Evolutionary conservation across 2,797 vertebrate genomes (phyloP).

Genomic region (Chromobotia macracanthus): DNA sequence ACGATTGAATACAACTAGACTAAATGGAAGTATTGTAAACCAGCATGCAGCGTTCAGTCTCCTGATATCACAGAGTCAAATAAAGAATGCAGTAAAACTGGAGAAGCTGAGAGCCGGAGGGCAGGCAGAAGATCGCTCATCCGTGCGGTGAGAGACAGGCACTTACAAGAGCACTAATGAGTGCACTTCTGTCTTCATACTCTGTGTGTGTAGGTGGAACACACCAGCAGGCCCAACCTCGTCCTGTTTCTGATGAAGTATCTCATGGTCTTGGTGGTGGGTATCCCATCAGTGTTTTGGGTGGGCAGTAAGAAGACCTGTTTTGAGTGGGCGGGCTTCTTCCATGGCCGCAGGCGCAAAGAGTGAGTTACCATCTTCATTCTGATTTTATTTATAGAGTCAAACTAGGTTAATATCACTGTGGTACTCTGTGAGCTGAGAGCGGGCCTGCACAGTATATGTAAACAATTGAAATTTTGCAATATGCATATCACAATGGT

Average conservation of each 20-base stretch:
- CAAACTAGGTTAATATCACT: too few relatives aligned
- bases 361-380: slow-evolving; percentile 79
- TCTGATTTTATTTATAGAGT: too few relatives aligned
- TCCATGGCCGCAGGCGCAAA: slow-evolving; percentile 76
- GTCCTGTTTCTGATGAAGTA: slow-evolving; percentile 95
- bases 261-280: slow-evolving; percentile 93
- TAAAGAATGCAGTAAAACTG: background rate
- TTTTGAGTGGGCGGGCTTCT: slow-evolving; percentile 95
- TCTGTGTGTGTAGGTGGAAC: slow-evolving; percentile 81
- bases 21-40: too few relatives aligned
- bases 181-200: background rate
- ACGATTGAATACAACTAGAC: too few relatives aligned
- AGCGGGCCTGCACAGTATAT: too few relatives aligned
- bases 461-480: too few relatives aligned
- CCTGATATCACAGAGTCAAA: background rate
- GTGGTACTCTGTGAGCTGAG: too few relatives aligned
- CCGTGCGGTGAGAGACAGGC: slow-evolving; percentile 1
- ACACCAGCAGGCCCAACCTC: slow-evolving; percentile 85
- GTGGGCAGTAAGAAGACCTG: slow-evolving; percentile 99
- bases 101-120: slow-evolving; percentile 4
- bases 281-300: slow-evolving; percentile 97
- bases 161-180: slow-evolving; percentile 17
- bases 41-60: background rate
- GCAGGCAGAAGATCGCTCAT: background rate
- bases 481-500: too few relatives aligned